A percentile compares a stretch with the other conserved stretches of the same genome.
phyloP scores from a whole-genome alignment of 2,113 vertebrate genomes.

The Penelope pileata region DNA sequence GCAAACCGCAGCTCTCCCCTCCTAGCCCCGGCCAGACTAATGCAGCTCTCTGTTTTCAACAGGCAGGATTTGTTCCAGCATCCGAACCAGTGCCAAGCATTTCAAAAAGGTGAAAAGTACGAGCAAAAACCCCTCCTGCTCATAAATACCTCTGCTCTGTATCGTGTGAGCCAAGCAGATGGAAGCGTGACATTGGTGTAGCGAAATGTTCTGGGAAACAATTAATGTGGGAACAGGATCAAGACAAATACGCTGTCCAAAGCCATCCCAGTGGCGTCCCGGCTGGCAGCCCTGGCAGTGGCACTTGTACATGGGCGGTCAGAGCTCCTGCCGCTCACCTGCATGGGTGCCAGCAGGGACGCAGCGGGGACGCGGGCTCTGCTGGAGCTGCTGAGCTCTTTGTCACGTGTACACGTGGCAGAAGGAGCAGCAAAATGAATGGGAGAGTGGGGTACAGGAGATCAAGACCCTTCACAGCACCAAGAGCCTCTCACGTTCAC shows the following conservation, averaged over 20 bases:
- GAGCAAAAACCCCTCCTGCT: not conserved
- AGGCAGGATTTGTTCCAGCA: conserved; percentile 18
- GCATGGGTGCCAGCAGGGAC: not conserved
- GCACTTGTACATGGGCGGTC: not conserved
- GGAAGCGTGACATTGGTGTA: not conserved
- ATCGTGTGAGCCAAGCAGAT: not conserved
- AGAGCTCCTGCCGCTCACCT: not conserved
- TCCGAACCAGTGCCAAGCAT: not conserved
- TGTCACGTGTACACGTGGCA: conserved; percentile 28
- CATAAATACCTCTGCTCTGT: conserved; percentile 45
- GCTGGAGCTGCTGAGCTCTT: not conserved
- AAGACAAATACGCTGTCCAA: not conserved
- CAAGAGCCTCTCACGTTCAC: not conserved
- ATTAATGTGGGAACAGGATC: conserved; percentile 1
- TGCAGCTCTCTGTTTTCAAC: not conserved
- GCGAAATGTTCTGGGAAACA: conserved; percentile 23
- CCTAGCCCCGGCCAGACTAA: not conserved
- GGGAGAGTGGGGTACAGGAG: conserved; percentile 68
- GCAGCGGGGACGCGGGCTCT: not conserved
- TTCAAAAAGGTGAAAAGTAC: conserved; percentile 60
- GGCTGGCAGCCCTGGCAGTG: not conserved
- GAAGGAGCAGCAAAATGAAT: conserved; percentile 70
- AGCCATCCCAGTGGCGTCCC: not conserved
- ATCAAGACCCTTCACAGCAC: conserved; percentile 63
- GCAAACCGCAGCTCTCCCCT: not conserved